Evolutionary conservation across 2,888 invertebrate genomes (phyloP).

Genomic region (Himalopsyche japonica): DNA sequence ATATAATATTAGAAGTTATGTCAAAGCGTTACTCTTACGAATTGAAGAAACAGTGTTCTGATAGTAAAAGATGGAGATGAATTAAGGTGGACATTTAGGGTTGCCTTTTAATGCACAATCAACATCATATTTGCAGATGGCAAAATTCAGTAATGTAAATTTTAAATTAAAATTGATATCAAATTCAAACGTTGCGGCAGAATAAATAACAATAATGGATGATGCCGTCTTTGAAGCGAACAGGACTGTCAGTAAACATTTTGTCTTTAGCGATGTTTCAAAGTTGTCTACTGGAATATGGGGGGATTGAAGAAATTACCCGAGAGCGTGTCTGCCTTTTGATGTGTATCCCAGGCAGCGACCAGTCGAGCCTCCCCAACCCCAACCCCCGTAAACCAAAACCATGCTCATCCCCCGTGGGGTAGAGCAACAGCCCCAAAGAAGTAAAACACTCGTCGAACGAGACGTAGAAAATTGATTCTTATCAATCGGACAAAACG

Average conservation of each 20-base stretch:
- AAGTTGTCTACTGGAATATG: not conserved
- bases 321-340: conserved; percentile 5
- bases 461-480: not conserved
- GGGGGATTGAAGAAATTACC: conserved; percentile 7
- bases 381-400: not conserved
- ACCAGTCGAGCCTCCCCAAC: not conserved
- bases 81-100: no score
- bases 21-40: no score
- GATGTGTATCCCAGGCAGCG: conserved; percentile 9
- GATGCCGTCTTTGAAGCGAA: not conserved
- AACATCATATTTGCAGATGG: not conserved
- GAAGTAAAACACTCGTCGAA: not conserved
- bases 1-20: no score
- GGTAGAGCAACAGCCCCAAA: not conserved
- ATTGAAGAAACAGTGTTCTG: no score
- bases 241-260: conserved; percentile 11
- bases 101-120: no score
- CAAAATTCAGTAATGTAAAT: not conserved
- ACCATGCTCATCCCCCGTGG: not conserved
- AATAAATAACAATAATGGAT: not conserved
- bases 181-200: not conserved
- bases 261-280: conserved; percentile 16
- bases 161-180: not conserved
- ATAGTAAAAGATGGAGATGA: no score
- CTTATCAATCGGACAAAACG: not conserved